A percentile compares a stretch with the other conserved stretches of the same genome.
phyloP scores from a whole-genome alignment of 2,797 vertebrate species.

The Propithecus deckenii region DNA sequence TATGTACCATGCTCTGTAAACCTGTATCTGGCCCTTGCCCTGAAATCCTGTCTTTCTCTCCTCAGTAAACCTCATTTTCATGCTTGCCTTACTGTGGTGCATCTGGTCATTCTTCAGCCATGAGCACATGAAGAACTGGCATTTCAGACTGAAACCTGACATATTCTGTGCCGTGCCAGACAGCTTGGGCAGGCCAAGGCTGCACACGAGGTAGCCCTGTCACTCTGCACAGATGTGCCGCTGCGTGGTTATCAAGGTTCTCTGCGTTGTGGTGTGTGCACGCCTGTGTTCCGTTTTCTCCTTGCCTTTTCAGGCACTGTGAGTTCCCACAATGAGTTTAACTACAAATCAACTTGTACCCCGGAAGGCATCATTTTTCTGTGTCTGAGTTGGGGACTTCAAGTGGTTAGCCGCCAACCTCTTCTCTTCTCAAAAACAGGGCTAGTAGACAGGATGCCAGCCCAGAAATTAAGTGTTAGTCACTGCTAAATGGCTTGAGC shows the following conservation, averaged over 20 bases:
- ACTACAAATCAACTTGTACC: background rate
- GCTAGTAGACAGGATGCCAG: background rate
- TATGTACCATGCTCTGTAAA: too few relatives aligned
- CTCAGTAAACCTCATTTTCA: too few relatives aligned
- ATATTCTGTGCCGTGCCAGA: background rate
- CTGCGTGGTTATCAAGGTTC: too few relatives aligned
- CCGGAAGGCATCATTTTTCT: background rate
- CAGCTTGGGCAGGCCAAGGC: background rate
- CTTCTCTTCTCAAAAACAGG: background rate
- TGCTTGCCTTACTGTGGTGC: too few relatives aligned
- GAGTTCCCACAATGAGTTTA: background rate
- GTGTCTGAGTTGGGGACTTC: background rate
- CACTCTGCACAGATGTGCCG: background rate
- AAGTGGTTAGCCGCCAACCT: background rate
- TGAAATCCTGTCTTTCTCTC: too few relatives aligned
- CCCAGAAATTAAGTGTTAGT: background rate
- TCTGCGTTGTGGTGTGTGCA: fast-evolving
- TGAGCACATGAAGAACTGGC: too few relatives aligned
- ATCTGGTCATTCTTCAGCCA: too few relatives aligned
- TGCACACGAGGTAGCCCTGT: background rate
- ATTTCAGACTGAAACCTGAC: too few relatives aligned
- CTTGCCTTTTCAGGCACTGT: background rate
- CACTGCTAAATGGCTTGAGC: background rate
- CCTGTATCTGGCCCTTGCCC: too few relatives aligned
- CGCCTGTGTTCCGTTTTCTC: background rate